Conservation (phyloP, 2,797 vertebrate species). For the Choloepus didactylus region DNA sequence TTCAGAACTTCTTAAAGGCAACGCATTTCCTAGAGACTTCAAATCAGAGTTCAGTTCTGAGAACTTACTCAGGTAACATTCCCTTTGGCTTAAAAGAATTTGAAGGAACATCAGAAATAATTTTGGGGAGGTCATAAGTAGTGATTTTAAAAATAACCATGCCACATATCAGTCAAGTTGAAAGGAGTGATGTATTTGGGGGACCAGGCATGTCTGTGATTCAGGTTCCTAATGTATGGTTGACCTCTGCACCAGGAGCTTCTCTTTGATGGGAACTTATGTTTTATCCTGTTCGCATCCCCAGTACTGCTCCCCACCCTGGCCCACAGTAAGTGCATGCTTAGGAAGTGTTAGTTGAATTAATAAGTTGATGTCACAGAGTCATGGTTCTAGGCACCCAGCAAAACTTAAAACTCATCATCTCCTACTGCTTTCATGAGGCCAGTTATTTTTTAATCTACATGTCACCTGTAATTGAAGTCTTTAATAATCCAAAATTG, state of each 20-base stretch:
- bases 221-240: not conserved
- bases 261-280: not conserved
- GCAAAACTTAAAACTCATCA: not conserved
- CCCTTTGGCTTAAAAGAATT: not conserved
- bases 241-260: not conserved
- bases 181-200: not conserved
- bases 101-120: conserved; percentile 49
- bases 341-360: not conserved
- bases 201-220: not conserved
- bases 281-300: not conserved
- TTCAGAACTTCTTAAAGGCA: conserved; percentile 83
- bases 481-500: conserved; percentile 39
- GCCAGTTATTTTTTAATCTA: not conserved
- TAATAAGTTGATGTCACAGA: not conserved
- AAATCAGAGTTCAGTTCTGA: conserved; percentile 49
- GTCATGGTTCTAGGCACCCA: not conserved
- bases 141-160: conserved; percentile 8
- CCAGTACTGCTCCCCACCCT: not conserved
- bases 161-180: not conserved
- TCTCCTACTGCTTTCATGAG: not conserved
- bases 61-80: conserved; percentile 64
- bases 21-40: conserved; percentile 65
- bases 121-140: not conserved
- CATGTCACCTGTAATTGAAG: not conserved
- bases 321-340: not conserved